Percentiles rank a stretch among this genome's conserved stretches.
Conservation (phyloP, 2,113 vertebrate genomes). For the Tetraodon nigroviridis region DNA sequence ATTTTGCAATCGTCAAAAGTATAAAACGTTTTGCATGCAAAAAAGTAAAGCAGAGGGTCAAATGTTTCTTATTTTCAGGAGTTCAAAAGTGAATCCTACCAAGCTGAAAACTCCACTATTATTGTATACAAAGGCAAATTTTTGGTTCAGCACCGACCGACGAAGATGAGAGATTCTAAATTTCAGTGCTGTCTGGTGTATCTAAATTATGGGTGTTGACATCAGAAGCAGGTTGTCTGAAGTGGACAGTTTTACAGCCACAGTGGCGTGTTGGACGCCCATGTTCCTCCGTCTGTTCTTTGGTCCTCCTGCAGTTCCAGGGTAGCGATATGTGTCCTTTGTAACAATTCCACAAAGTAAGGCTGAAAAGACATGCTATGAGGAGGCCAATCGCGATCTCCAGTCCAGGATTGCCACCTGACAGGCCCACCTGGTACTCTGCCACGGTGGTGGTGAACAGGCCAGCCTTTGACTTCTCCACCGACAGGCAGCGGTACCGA, state of each 20-base stretch:
- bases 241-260: not conserved
- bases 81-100: not conserved
- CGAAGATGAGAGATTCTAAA: slow-evolving; percentile 7
- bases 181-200: slow-evolving; percentile 42
- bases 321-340: slow-evolving; percentile 59
- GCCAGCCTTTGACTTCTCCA: slow-evolving; percentile 57
- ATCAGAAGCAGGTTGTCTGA: slow-evolving; percentile 49
- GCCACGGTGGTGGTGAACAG: slow-evolving; percentile 35
- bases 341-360: slow-evolving; percentile 74
- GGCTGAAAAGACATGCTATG: slow-evolving; percentile 41
- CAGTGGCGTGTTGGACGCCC: not conserved
- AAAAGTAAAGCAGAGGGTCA: not conserved
- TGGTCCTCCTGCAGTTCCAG: slow-evolving; percentile 16
- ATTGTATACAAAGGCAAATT: slow-evolving; percentile 23
- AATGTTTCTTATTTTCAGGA: not conserved
- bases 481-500: slow-evolving; percentile 64
- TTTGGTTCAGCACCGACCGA: slow-evolving; percentile 53
- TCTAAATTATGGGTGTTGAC: not conserved
- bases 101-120: not conserved
- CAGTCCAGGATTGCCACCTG: slow-evolving; percentile 13
- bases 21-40: not conserved
- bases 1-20: not conserved
- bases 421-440: slow-evolving; percentile 31
- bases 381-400: slow-evolving; percentile 39
- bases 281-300: slow-evolving; percentile 13